A percentile compares a stretch with the other conserved stretches of the same genome.
These are phyloP conservation scores for Dermochelys coriacea DNA, from an alignment of 2,797 vertebrate genomes.

Conservation along the genomic window DNA sequence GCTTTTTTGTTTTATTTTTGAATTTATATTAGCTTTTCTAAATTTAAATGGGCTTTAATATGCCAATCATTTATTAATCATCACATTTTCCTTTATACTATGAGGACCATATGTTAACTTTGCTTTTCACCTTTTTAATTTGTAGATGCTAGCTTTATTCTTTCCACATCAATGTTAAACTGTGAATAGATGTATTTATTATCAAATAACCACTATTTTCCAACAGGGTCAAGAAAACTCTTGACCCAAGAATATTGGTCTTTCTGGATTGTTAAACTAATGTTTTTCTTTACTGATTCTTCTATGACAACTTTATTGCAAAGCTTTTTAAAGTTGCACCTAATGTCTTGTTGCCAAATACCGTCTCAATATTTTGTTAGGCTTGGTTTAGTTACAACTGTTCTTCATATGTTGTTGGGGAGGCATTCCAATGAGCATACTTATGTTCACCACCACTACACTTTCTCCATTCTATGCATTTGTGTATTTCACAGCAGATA, in stretches of 20 bases:
- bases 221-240: not conserved
- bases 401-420: not conserved
- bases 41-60: conserved; percentile 40
- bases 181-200: conserved; percentile 51
- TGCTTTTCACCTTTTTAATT: conserved; percentile 51
- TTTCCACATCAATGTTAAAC: conserved; percentile 24
- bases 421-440: accelerated
- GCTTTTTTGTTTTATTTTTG: conserved; percentile 32
- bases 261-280: conserved; percentile 32
- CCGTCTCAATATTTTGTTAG: not conserved
- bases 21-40: conserved; percentile 57
- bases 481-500: conserved; percentile 76
- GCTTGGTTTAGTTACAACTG: not conserved
- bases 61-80: conserved; percentile 5
- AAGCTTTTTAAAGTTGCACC: conserved; percentile 41
- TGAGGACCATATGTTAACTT: conserved; percentile 1
- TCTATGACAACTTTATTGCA: conserved; percentile 6
- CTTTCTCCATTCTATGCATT: conserved; percentile 78
- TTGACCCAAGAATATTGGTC: not conserved
- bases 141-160: conserved; percentile 47
- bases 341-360: conserved; percentile 79
- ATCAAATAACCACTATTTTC: conserved; percentile 25
- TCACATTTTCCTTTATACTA: conserved; percentile 49
- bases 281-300: conserved; percentile 4
- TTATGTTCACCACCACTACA: not conserved